Conservation (phyloP, 1,140 invertebrate genomes). For the Ips nitidus region DNA sequence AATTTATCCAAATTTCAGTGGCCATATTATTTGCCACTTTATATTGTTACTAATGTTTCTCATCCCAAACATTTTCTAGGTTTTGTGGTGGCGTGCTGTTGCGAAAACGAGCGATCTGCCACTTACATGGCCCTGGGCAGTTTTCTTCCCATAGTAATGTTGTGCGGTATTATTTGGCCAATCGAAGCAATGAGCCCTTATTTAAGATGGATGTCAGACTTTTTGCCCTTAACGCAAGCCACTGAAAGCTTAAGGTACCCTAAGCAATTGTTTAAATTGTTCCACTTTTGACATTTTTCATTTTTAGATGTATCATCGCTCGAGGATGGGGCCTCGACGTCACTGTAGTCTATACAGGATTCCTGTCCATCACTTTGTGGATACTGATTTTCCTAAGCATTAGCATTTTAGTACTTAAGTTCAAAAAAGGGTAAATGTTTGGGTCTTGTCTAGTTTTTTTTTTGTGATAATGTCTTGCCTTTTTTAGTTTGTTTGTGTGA, state of each 20-base stretch:
- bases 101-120: slow-evolving; percentile 87
- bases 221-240: slow-evolving; percentile 88
- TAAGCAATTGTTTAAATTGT: not conserved
- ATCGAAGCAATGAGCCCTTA: slow-evolving; percentile 80
- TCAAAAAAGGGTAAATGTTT: slow-evolving; percentile 67
- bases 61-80: slow-evolving; percentile 56
- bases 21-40: too few species aligned
- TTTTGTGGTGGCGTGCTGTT: slow-evolving; percentile 84
- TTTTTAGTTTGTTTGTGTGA: not conserved
- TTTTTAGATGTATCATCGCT: slow-evolving; percentile 69
- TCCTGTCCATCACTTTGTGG: slow-evolving; percentile 82
- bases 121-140: slow-evolving; percentile 91
- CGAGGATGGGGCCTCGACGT: slow-evolving; percentile 81
- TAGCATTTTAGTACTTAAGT: slow-evolving; percentile 77
- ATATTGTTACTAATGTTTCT: too few species aligned
- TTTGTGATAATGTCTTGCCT: slow-evolving; percentile 18
- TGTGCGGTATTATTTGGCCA: slow-evolving; percentile 87
- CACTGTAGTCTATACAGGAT: slow-evolving; percentile 82
- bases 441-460: not conserved
- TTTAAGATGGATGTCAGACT: slow-evolving; percentile 74
- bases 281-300: not conserved
- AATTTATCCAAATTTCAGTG: too few species aligned
- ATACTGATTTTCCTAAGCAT: slow-evolving; percentile 78
- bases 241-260: slow-evolving; percentile 79
- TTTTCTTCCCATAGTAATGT: slow-evolving; percentile 88